Evolutionary conservation across 2,888 invertebrate genomes (phyloP).

Genomic region (Drosophila niveifrons): DNA sequence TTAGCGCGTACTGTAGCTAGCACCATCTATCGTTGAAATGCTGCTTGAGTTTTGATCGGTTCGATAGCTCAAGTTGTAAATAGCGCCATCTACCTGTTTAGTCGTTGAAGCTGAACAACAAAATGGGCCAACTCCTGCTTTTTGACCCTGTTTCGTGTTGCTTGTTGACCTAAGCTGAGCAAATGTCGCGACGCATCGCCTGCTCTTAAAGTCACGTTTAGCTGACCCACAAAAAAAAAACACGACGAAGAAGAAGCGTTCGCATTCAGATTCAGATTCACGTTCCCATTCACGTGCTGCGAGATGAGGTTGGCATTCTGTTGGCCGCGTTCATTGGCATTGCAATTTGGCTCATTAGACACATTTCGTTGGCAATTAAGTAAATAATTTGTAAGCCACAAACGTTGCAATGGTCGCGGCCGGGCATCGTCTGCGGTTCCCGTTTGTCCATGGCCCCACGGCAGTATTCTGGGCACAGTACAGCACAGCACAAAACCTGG

Average conservation of each 20-base stretch:
- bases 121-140: too few species aligned
- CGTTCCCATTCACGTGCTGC: conserved; percentile 1
- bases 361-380: conserved; percentile 82
- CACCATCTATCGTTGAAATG: too few species aligned
- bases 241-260: too few species aligned
- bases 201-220: conserved; percentile 53
- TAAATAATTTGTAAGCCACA: conserved; percentile 82
- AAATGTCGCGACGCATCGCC: conserved; percentile 1
- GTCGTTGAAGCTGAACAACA: too few species aligned
- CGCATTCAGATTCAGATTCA: too few species aligned
- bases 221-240: neutral
- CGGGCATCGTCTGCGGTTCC: conserved; percentile 57
- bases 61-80: too few species aligned
- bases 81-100: too few species aligned
- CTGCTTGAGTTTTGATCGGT: too few species aligned
- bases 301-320: neutral
- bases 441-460: conserved; percentile 5
- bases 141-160: conserved; percentile 1
- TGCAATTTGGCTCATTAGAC: conserved; percentile 81
- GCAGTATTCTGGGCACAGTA: neutral
- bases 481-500: conserved; percentile 3
- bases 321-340: conserved; percentile 63
- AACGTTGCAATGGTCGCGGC: conserved; percentile 68
- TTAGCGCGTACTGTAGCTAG: too few species aligned
- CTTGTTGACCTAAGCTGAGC: conserved; percentile 9